phyloP scores from a whole-genome alignment of 2,113 vertebrate genomes.

The Scytalopus superciliaris region DNA sequence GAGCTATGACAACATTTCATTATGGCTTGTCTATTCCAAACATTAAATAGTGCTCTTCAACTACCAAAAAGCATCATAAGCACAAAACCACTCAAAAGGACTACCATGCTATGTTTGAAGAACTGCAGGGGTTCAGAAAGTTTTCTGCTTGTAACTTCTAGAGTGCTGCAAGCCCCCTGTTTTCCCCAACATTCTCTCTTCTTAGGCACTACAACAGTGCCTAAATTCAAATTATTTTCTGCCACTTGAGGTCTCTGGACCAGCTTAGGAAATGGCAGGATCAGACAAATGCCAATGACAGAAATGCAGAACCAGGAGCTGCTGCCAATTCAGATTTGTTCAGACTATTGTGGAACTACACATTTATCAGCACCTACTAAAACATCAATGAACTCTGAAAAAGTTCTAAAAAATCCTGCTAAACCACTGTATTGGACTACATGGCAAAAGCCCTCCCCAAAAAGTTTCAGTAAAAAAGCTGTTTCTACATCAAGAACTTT shows the following conservation, averaged over 20 bases:
- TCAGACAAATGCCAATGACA: neutral
- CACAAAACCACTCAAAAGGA: neutral
- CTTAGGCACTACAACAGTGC: accelerated
- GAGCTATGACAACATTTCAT: neutral
- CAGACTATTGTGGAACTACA: neutral
- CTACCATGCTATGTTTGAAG: neutral
- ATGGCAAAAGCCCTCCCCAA: neutral
- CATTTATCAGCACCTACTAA: neutral
- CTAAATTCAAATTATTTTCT: neutral
- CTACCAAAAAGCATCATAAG: neutral
- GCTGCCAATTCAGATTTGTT: neutral
- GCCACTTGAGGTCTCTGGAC: neutral
- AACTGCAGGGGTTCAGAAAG: neutral
- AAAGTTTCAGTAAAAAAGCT: neutral
- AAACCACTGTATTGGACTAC: neutral
- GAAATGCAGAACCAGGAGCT: neutral
- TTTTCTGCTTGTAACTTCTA: neutral
- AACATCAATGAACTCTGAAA: neutral
- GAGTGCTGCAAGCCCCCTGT: neutral
- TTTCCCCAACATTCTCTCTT: neutral
- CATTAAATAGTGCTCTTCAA: neutral
- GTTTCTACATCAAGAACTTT: neutral
- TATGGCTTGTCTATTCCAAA: neutral
- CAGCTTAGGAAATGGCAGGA: neutral
- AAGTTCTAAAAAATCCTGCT: neutral